These are phyloP conservation scores for Eupleurogrammus muticus DNA, from an alignment of 2,797 vertebrate species.

Conservation along the genomic window DNA sequence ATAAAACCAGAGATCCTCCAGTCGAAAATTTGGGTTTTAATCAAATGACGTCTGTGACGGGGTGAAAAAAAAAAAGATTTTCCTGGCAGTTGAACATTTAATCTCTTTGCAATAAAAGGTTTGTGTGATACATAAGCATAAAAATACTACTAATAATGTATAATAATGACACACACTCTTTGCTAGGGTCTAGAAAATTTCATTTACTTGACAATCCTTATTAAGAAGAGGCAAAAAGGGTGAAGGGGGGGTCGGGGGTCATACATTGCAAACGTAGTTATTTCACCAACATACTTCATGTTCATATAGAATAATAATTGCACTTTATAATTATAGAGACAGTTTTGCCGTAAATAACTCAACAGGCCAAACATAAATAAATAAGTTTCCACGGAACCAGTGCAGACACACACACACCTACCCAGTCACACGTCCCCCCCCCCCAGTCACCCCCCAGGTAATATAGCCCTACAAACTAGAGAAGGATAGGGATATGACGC, in stretches of 20 bases:
- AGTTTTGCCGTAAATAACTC: slow-evolving; percentile 71
- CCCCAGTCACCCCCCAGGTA: slow-evolving; percentile 61
- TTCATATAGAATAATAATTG: slow-evolving; percentile 85
- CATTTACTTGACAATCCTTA: slow-evolving; percentile 86
- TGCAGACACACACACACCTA: slow-evolving; percentile 68
- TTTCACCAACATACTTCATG: slow-evolving; percentile 77
- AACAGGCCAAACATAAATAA: slow-evolving; percentile 77
- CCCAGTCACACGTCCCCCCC: slow-evolving; percentile 62
- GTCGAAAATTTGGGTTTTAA: slow-evolving; percentile 50
- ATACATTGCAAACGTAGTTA: slow-evolving; percentile 80
- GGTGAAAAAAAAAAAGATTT: background rate
- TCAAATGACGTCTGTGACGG: slow-evolving; percentile 44
- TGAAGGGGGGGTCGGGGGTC: slow-evolving; percentile 64
- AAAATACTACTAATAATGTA: slow-evolving; percentile 10
- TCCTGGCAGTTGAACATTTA: slow-evolving; percentile 43
- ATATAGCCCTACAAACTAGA: slow-evolving; percentile 72
- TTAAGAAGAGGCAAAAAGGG: slow-evolving; percentile 78
- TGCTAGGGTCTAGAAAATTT: slow-evolving; percentile 79
- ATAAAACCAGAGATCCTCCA: slow-evolving; percentile 40
- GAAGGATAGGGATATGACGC: slow-evolving; percentile 57
- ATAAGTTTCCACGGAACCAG: slow-evolving; percentile 72
- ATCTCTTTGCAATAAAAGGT: slow-evolving; percentile 60
- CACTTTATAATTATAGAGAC: slow-evolving; percentile 85
- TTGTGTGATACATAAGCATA: slow-evolving; percentile 3
- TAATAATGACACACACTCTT: slow-evolving; percentile 57